Evolutionary conservation across 2,113 vertebrate genomes (phyloP), one percentile per base, ranked within the genome.

Genomic region (Lepisosteus osseus): DNA sequence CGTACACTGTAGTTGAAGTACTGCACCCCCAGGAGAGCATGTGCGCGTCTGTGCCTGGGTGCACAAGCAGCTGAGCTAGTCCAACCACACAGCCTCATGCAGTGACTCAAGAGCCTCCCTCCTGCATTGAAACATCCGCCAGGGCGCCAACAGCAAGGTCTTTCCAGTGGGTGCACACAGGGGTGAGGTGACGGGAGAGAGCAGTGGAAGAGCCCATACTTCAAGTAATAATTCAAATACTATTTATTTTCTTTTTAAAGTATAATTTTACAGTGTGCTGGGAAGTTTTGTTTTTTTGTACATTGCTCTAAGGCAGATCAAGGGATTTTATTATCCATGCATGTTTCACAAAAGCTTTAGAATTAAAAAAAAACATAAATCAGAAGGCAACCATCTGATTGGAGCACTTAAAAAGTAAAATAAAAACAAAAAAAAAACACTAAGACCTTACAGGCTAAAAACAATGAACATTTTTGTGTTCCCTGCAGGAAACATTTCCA

Each of bases 401-500:
- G 59, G 17, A 61, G 59, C 17, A 61, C 59, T 4, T 62, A 63
- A 44, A 1, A 56, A 43, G 63, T 43, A 0, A 12, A 67, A 70
- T 43, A 45, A 7, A 43, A 61, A 57, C 54, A 56, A 43, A 14
- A 59, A 14, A 67, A 14, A 14, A 73, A 45, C 47, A 17, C 7
- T 57, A 72, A 76, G 72, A 67, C 67, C 65, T 76, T 65, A 69
- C 62, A 67, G 74, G 56, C 54, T 63, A 59, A n/a, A 59, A 59
- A 59, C n/a, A 8, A 59, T 64, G 14, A 65, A 65, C 62, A 65
- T 65, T 65, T 65, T 17, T 11, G 29, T 11, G 41, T 75, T 55
- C 73, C 68, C 68, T 67, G n/a, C 68, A 76, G 57, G 68, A 75
- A 82, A 29, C 62, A 70, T 61, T 59, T 67, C 63, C 69, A 72